Percentiles rank a stretch among this genome's conserved stretches.
phyloP scores from a whole-genome alignment of 2,888 invertebrate genomes.

The Ennomos erosarius region DNA sequence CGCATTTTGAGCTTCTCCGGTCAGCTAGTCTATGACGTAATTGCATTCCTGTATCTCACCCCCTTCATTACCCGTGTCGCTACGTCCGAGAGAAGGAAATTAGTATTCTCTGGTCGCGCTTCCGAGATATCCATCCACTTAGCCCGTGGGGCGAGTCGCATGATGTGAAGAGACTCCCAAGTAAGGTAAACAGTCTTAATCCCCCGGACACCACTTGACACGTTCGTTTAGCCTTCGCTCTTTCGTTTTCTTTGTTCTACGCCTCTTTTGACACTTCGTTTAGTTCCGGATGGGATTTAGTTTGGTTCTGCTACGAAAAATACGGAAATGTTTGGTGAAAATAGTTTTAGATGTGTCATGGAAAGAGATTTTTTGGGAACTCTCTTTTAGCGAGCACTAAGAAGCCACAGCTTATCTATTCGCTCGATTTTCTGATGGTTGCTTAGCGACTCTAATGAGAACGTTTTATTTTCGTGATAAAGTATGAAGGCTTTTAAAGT shows the following conservation, averaged over 20 bases:
- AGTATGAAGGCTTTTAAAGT: conserved; percentile 14
- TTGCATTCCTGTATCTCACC: conserved; percentile 10
- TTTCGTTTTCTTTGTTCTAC: conserved; percentile 22
- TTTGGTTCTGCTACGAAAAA: too few species aligned
- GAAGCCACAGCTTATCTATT: too few species aligned
- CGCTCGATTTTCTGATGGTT: neutral
- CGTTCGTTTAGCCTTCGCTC: conserved; percentile 20
- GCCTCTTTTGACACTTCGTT: conserved; percentile 18
- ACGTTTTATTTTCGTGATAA: too few species aligned
- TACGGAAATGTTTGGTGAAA: too few species aligned
- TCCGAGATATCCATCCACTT: conserved; percentile 32
- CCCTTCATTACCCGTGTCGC: conserved; percentile 12
- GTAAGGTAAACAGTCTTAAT: conserved; percentile 26
- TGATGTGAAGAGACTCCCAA: conserved; percentile 24
- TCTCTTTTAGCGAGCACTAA: too few species aligned
- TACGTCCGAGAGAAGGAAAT: conserved; percentile 24
- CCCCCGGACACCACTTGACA: conserved; percentile 32
- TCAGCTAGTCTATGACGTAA: conserved; percentile 8
- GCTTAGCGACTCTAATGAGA: too few species aligned
- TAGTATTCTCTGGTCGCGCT: conserved; percentile 35
- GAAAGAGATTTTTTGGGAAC: too few species aligned
- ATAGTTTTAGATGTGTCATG: too few species aligned
- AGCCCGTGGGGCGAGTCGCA: conserved; percentile 16
- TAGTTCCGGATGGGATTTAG: neutral
- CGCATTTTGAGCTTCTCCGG: neutral